These are phyloP conservation scores for Macrotus californicus DNA, from an alignment of 2,113 vertebrate genomes.

Conservation along the genomic window DNA sequence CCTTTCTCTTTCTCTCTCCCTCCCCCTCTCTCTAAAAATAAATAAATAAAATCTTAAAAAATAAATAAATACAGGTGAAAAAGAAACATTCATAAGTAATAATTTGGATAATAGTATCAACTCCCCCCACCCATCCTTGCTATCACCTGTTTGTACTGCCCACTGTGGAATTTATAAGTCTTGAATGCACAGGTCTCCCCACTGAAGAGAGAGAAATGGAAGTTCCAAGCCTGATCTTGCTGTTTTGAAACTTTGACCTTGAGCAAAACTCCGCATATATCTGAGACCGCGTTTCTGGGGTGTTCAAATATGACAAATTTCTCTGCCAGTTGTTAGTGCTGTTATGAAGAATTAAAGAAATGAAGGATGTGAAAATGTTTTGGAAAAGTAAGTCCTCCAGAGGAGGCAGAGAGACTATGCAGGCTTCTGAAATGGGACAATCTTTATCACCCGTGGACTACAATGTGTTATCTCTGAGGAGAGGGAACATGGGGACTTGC, in stretches of 20 bases:
- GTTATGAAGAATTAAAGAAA: not conserved
- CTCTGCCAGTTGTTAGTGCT: not conserved
- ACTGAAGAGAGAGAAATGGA: not conserved
- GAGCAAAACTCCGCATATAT: not conserved
- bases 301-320: not conserved
- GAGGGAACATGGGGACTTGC: not conserved
- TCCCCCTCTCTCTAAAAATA: too few species aligned
- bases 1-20: too few species aligned
- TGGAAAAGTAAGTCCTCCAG: not conserved
- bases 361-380: not conserved
- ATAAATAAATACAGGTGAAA: conserved; percentile 1
- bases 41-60: too few species aligned
- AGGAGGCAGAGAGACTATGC: not conserved
- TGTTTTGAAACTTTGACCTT: not conserved
- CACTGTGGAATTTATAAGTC: not conserved
- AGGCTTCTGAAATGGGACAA: not conserved
- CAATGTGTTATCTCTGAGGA: not conserved
- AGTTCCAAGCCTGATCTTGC: not conserved
- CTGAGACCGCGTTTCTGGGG: not conserved
- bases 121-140: rapidly evolving
- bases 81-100: not conserved
- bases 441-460: not conserved
- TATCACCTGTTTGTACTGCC: not conserved
- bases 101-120: not conserved
- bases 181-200: not conserved